Percentiles rank a stretch among this genome's conserved stretches.
Conservation (phyloP, 2,888 invertebrate species). For the Minunthozetes semirufus region DNA sequence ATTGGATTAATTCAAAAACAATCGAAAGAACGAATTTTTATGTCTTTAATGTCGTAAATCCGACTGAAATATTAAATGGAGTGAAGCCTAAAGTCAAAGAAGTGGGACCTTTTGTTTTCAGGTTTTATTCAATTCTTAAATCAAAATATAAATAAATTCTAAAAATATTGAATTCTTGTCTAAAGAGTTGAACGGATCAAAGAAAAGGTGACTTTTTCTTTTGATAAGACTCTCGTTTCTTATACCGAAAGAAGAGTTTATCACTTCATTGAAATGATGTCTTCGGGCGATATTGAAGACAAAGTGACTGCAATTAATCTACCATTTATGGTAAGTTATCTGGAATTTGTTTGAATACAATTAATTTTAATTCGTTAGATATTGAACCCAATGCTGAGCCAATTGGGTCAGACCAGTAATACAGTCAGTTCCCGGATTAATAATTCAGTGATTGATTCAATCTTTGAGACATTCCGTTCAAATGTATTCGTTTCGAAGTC, state of each 20-base stretch:
- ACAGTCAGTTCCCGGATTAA: neutral
- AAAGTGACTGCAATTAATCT: slow-evolving; percentile 31
- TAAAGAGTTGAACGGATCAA: slow-evolving; percentile 29
- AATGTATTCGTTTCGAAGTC: neutral
- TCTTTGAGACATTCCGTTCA: neutral
- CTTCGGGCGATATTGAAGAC: slow-evolving; percentile 30
- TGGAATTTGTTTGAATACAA: neutral
- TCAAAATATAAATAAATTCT: neutral
- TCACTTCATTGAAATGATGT: slow-evolving; percentile 32
- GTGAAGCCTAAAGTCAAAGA: slow-evolving; percentile 28
- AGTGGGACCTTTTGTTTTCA: slow-evolving; percentile 36
- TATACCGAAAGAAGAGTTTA: slow-evolving; percentile 36
- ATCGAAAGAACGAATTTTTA: slow-evolving; percentile 24
- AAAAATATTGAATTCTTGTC: neutral
- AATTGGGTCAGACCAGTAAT: neutral
- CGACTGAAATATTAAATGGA: slow-evolving; percentile 9
- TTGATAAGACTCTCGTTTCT: slow-evolving; percentile 24
- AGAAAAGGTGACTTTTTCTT: slow-evolving; percentile 33
- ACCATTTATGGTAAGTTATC: slow-evolving; percentile 28
- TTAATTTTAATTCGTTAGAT: neutral
- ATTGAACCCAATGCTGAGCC: slow-evolving; percentile 29
- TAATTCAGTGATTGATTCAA: neutral
- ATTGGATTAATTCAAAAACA: slow-evolving; percentile 12
- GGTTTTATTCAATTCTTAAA: neutral
- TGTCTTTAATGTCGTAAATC: slow-evolving; percentile 33